Conservation (phyloP, 2,113 vertebrate genomes). For the Naja naja region DNA sequence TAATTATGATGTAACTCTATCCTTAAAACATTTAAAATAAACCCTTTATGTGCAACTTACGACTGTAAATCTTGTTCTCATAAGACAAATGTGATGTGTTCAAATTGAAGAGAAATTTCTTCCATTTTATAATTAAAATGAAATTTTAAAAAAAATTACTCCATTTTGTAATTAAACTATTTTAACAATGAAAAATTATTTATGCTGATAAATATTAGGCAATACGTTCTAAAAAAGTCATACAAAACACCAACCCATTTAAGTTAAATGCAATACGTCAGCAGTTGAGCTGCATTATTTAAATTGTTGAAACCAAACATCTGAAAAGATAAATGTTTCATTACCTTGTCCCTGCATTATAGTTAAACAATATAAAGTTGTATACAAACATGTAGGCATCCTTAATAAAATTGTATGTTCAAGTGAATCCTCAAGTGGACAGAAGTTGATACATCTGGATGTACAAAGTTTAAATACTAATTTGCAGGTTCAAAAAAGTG, state of each 20-base stretch:
- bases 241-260: neutral
- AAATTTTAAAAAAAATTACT: neutral
- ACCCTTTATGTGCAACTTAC: slow-evolving; percentile 84
- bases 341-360: neutral
- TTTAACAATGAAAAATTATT: slow-evolving; percentile 41
- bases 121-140: slow-evolving; percentile 44
- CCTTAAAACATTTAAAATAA: slow-evolving; percentile 90
- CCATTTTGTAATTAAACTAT: slow-evolving; percentile 4
- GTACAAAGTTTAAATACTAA: neutral
- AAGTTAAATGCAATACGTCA: slow-evolving; percentile 7
- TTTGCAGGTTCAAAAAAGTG: neutral
- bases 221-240: slow-evolving; percentile 5
- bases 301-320: neutral
- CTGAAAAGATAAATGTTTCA: neutral
- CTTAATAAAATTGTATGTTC: neutral
- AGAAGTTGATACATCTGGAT: neutral
- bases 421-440: neutral
- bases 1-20: slow-evolving; percentile 92
- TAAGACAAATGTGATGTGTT: slow-evolving; percentile 60
- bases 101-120: slow-evolving; percentile 46
- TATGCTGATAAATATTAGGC: slow-evolving; percentile 29
- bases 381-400: neutral
- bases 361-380: neutral
- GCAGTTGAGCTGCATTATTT: slow-evolving; percentile 9
- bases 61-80: slow-evolving; percentile 75